A percentile compares a stretch with the other conserved stretches of the same genome.
Evolutionary conservation across 2,797 vertebrate genomes (phyloP).

Genomic region (Protosalanx chinensis): DNA sequence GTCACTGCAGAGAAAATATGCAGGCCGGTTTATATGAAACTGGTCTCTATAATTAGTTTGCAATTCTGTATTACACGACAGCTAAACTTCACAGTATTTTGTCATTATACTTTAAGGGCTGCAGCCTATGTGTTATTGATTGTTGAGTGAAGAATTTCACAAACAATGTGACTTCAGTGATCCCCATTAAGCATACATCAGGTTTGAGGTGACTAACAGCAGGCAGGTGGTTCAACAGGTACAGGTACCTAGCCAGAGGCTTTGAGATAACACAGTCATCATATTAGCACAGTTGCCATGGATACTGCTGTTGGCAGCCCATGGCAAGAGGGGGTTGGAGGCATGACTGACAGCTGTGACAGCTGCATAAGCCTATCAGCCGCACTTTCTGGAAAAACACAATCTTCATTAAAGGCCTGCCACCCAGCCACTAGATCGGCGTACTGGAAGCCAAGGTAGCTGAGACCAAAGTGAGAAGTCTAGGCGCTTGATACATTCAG

Average conservation of each 20-base stretch:
- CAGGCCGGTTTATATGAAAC: neutral
- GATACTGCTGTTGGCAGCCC: constrained; percentile 58
- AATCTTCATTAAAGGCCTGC: constrained; percentile 49
- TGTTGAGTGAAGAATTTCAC: no score
- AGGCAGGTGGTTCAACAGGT: constrained; percentile 34
- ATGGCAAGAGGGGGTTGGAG: constrained; percentile 35
- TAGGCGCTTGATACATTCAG: constrained; percentile 13
- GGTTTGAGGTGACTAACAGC: neutral
- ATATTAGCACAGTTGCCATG: constrained; percentile 65
- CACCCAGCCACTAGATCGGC: constrained; percentile 18
- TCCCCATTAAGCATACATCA: constrained; percentile 12
- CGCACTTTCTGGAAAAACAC: constrained; percentile 34
- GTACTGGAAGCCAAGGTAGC: neutral
- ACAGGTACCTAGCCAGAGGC: constrained; percentile 44
- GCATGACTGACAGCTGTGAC: constrained; percentile 63
- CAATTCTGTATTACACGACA: constrained; percentile 22
- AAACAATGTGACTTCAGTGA: no score
- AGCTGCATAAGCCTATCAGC: constrained; percentile 63
- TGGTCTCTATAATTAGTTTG: constrained; percentile 11
- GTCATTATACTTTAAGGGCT: constrained; percentile 4
- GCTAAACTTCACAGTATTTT: constrained; percentile 29
- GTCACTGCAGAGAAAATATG: neutral
- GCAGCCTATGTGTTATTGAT: no score
- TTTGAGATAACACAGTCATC: constrained; percentile 51
- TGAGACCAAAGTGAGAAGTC: constrained; percentile 26